phyloP scores from a whole-genome alignment of 1,140 invertebrate species.

The Leptinotarsa undecemlineata region DNA sequence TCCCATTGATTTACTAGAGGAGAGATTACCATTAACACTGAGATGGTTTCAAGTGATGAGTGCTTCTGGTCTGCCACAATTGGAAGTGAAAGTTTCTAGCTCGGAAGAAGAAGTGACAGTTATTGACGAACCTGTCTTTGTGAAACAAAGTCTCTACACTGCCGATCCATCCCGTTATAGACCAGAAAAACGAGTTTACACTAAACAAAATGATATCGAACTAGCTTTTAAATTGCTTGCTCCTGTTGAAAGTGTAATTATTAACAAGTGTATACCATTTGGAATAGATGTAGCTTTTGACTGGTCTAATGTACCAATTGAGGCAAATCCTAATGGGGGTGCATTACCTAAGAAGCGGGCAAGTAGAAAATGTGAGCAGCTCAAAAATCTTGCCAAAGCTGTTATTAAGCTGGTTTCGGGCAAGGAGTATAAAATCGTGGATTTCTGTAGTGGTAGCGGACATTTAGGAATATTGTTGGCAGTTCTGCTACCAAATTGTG shows the following conservation, averaged over 20 bases:
- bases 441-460: slow-evolving; percentile 93
- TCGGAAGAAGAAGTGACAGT: slow-evolving; percentile 34
- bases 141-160: slow-evolving; percentile 74
- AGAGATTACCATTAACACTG: slow-evolving; percentile 66
- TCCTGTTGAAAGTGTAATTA: slow-evolving; percentile 53
- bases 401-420: slow-evolving; percentile 68
- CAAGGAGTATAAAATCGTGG: slow-evolving; percentile 71
- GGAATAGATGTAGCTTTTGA: slow-evolving; percentile 58
- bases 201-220: slow-evolving; percentile 75
- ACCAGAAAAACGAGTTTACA: slow-evolving; percentile 71
- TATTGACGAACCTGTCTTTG: slow-evolving; percentile 45
- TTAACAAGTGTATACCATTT: slow-evolving; percentile 53
- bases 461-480: slow-evolving; percentile 89
- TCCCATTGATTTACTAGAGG: slow-evolving; percentile 55
- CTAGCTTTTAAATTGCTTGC: slow-evolving; percentile 61
- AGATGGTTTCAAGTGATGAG: slow-evolving; percentile 68
- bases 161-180: slow-evolving; percentile 77
- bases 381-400: slow-evolving; percentile 85
- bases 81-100: slow-evolving; percentile 23
- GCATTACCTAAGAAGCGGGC: slow-evolving; percentile 75
- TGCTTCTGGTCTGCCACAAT: slow-evolving; percentile 36
- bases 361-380: slow-evolving; percentile 82
- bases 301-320: slow-evolving; percentile 70
- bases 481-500: slow-evolving; percentile 74
- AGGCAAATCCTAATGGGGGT: slow-evolving; percentile 77